Evolutionary conservation across 2,888 invertebrate genomes (phyloP).

Genomic region (Drosophila siamana): DNA sequence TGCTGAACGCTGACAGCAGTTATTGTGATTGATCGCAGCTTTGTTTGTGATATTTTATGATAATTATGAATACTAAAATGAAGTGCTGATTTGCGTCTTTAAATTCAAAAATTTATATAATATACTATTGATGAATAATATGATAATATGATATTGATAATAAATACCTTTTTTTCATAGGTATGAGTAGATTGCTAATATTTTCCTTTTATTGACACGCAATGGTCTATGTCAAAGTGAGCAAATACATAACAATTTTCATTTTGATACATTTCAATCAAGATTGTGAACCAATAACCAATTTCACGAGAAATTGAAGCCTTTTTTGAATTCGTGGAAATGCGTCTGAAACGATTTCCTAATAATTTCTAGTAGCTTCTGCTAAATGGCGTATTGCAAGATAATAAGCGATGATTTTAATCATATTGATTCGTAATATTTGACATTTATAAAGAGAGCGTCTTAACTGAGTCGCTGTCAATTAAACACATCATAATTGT

Average conservation of each 20-base stretch:
- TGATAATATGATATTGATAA: too few relatives aligned
- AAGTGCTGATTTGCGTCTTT: too few relatives aligned
- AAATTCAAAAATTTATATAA: too few relatives aligned
- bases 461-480: constrained; percentile 10
- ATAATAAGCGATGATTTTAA: too few relatives aligned
- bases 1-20: constrained; percentile 32
- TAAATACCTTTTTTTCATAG: too few relatives aligned
- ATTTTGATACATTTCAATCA: background rate
- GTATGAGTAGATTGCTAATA: too few relatives aligned
- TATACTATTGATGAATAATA: too few relatives aligned
- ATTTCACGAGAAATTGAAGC: background rate
- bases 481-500: constrained; percentile 51
- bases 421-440: background rate
- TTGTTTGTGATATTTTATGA: background rate
- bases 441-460: background rate
- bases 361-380: background rate
- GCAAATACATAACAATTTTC: too few relatives aligned
- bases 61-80: background rate
- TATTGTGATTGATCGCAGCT: constrained; percentile 29
- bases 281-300: background rate
- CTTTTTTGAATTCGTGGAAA: background rate
- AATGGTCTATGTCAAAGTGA: too few relatives aligned
- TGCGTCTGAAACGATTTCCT: background rate
- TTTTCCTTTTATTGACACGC: too few relatives aligned
- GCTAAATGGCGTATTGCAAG: background rate